Evolutionary conservation across 2,888 invertebrate genomes (phyloP).

Genomic region (Drosophila algonquin): DNA sequence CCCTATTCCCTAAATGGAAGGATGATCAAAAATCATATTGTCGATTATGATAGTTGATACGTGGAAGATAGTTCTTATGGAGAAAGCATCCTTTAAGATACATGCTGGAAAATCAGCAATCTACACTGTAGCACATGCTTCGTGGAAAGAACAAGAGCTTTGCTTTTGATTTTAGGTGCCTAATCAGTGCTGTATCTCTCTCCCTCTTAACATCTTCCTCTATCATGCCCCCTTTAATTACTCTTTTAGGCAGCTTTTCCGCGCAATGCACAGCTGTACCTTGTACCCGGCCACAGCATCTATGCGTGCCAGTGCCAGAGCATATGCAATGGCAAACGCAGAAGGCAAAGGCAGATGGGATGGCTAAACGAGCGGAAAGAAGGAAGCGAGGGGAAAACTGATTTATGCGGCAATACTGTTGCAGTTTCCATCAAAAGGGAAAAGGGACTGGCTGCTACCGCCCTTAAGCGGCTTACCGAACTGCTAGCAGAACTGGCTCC

Average conservation of each 20-base stretch:
- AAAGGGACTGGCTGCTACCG: constrained; percentile 11
- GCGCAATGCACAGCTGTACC: constrained; percentile 24
- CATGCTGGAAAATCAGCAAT: too few relatives aligned
- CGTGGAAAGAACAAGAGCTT: background rate
- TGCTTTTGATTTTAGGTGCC: background rate
- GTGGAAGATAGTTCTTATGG: too few relatives aligned
- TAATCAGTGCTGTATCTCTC: background rate
- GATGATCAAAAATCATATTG: too few relatives aligned
- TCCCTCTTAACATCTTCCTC: background rate
- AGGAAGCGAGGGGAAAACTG: constrained; percentile 20
- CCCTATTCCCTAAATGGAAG: too few relatives aligned
- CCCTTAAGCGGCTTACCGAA: constrained; percentile 66
- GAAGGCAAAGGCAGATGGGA: background rate
- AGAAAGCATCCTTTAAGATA: too few relatives aligned
- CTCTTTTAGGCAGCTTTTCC: background rate
- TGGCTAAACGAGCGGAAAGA: constrained; percentile 7
- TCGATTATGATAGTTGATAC: too few relatives aligned
- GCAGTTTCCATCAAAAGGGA: background rate
- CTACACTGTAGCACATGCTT: too few relatives aligned
- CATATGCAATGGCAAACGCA: constrained; percentile 9
- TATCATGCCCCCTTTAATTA: background rate
- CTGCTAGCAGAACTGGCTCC: constrained; percentile 12
- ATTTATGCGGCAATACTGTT: constrained; percentile 43
- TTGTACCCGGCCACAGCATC: constrained; percentile 5
- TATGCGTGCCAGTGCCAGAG: too few relatives aligned